Evolutionary conservation across 1,140 invertebrate species (phyloP).

Genomic region (Chionoecetes opilio): DNA sequence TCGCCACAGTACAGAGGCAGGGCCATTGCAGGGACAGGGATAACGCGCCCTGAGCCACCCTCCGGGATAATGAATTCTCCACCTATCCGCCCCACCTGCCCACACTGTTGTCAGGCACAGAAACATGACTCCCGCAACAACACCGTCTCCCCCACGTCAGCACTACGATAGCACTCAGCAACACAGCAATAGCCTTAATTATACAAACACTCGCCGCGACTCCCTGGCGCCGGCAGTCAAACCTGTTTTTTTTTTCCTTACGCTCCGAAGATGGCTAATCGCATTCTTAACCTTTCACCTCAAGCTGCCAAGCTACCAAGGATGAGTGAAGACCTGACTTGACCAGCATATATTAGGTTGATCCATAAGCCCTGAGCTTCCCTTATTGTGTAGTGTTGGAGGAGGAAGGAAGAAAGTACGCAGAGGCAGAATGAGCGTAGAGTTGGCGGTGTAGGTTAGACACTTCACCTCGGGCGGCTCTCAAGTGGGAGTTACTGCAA

Average conservation of each 20-base stretch:
- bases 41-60: neutral
- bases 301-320: neutral
- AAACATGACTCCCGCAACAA: neutral
- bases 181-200: constrained; percentile 29
- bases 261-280: neutral
- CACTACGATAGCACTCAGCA: neutral
- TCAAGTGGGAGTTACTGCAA: no score
- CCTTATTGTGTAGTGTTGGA: neutral
- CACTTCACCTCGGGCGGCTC: neutral
- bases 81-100: neutral
- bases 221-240: constrained; percentile 19
- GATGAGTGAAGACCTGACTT: neutral
- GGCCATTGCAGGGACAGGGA: no score
- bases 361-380: neutral
- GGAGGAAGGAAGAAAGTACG: neutral
- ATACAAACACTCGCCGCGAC: neutral
- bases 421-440: neutral
- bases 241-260: neutral
- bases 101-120: neutral
- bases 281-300: neutral
- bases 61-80: neutral
- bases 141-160: neutral
- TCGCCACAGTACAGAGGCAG: neutral
- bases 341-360: neutral
- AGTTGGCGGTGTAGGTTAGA: neutral